Percentiles rank a stretch among this genome's conserved stretches.
phyloP scores from a whole-genome alignment of 2,113 vertebrate species.

The Pygoscelis antarcticus region DNA sequence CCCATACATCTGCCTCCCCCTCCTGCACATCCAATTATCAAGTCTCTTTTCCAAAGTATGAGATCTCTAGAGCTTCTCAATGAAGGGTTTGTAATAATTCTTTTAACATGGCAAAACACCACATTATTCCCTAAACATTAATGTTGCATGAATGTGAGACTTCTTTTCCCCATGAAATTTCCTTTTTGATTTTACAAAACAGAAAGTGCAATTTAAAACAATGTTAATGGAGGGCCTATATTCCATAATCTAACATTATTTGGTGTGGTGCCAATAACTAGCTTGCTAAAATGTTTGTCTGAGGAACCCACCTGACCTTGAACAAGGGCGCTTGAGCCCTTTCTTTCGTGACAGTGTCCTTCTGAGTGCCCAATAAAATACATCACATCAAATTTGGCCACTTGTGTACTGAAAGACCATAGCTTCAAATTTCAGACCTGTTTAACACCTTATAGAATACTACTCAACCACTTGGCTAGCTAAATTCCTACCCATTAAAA shows the following conservation, averaged over 20 bases:
- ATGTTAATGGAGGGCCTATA: conserved; percentile 38
- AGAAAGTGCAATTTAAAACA: conserved; percentile 65
- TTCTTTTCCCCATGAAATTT: conserved; percentile 64
- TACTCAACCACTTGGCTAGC: neutral
- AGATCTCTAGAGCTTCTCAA: conserved; percentile 68
- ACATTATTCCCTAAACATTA: conserved; percentile 68
- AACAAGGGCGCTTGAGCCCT: neutral
- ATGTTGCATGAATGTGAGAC: conserved; percentile 67
- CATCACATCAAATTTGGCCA: neutral
- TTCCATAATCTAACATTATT: conserved; percentile 29
- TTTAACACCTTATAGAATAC: neutral
- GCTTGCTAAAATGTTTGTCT: neutral
- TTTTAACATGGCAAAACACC: conserved; percentile 70
- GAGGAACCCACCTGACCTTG: neutral
- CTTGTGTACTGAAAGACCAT: neutral
- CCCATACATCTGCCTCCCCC: conserved; percentile 28
- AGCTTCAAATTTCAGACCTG: neutral
- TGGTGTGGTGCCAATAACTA: neutral
- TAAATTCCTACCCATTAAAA: neutral
- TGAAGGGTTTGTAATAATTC: conserved; percentile 70
- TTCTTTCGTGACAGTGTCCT: neutral
- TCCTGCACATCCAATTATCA: conserved; percentile 59
- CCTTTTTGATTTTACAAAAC: conserved; percentile 67
- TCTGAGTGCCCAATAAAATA: neutral
- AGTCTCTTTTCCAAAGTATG: conserved; percentile 58